phyloP scores from a whole-genome alignment of 2,113 vertebrate species.

The Myotis lucifugus region DNA sequence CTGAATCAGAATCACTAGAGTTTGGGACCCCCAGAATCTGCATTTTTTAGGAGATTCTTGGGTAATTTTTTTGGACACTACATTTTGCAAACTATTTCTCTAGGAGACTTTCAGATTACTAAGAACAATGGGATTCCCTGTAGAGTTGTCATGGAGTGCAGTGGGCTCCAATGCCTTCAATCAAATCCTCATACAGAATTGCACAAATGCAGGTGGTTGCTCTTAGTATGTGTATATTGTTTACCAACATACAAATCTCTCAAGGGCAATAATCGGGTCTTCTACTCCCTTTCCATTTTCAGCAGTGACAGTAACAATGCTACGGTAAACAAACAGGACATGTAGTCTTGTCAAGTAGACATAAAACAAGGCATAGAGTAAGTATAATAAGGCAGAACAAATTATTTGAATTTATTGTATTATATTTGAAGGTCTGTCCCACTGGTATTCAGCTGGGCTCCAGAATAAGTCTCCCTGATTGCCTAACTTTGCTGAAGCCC shows the following conservation, averaged over 20 bases:
- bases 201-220: not conserved
- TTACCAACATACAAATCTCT: not conserved
- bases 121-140: not conserved
- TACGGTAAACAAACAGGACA: not conserved
- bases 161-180: not conserved
- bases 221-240: not conserved
- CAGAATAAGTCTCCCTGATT: not conserved
- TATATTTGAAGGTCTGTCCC: not conserved
- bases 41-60: not conserved
- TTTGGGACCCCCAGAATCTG: not conserved
- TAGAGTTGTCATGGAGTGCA: not conserved
- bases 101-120: not conserved
- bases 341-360: not conserved
- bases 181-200: not conserved
- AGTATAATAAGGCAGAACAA: not conserved
- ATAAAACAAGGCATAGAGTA: not conserved
- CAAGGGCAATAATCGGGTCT: not conserved
- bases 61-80: not conserved
- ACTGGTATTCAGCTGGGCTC: not conserved
- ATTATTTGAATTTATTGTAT: not conserved
- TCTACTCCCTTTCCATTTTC: not conserved
- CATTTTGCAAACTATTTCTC: not conserved
- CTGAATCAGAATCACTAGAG: not conserved
- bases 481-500: not conserved
- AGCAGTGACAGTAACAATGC: not conserved